Base-by-base conservation (phyloP, 2,113 vertebrate genomes). In the Oplegnathus fasciatus region DNA sequence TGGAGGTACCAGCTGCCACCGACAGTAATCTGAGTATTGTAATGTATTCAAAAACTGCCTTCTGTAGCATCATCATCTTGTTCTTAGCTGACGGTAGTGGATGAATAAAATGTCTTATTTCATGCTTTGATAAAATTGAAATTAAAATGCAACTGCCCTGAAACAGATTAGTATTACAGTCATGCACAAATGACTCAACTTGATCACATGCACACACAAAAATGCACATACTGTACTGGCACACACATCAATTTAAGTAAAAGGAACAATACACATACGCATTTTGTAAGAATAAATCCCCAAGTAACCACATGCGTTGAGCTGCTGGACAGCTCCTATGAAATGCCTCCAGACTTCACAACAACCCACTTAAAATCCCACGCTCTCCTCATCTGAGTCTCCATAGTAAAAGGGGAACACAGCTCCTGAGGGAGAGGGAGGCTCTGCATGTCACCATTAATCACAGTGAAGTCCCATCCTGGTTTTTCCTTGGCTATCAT, bases 361-460 rank as follows among this genome's bases (percentile, higher is more conserved):
- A 72, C 58, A 71, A 52, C 18, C 50, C 68, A 30, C 50, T 75
- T 46, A 26, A 78, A 62, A 54, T n/a, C 37, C 50, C 57, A 30
- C 24, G 1, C 54, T 71, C 40, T 34, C 55, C 28, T 79, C 54
- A 8, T 66, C 17, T 1, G 52, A 65, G 52, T 20, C 26, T 28
- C 20, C 20, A 14, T 9, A 34, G 78, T 5, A 9, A 57, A 60
- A 71, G n/a, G 17, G 42, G 24, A 44, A 8, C 58, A 14, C 48
- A 1, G 46, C 34, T 67, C 78, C 54, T 17, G 50, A 68, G 77
- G 82, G 57, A 60, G 78, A 20, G 8, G 54, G 57, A 46, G 66
- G 57, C 30, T 64, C 66, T 15, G 52, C 26, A 34, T 4, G 5
- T 61, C 83, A 46, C 14, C 83, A 88, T 90, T 83, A 75, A 85